A percentile compares a stretch with the other conserved stretches of the same genome.
Conservation (phyloP, 2,888 invertebrate genomes). For the Nyleta sp. region DNA sequence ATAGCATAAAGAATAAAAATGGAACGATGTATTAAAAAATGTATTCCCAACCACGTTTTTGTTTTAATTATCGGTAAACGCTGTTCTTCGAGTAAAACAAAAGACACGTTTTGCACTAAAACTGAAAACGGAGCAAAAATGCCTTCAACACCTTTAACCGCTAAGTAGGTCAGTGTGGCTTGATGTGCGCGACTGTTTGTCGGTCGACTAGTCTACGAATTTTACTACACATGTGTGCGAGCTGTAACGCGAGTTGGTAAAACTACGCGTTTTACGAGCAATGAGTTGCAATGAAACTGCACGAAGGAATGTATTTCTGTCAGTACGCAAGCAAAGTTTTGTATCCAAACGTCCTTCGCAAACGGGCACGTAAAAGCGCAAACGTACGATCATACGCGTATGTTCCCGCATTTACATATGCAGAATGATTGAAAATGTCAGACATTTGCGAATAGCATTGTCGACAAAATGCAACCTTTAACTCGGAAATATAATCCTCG, state of each 20-base stretch:
- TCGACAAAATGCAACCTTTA: conserved; percentile 28
- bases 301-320: conserved; percentile 32
- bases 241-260: conserved; percentile 29
- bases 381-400: conserved; percentile 32
- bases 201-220: no score
- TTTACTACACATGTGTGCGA: conserved; percentile 26
- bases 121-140: no score
- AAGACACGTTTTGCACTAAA: no score
- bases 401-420: conserved; percentile 24
- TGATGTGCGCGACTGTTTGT: conserved; percentile 25
- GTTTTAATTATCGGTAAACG: no score
- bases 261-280: conserved; percentile 35
- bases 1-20: no score
- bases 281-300: conserved; percentile 39
- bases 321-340: conserved; percentile 33
- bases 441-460: conserved; percentile 37
- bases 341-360: conserved; percentile 34
- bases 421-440: conserved; percentile 39
- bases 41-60: no score
- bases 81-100: no score
- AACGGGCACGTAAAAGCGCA: conserved; percentile 43
- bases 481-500: conserved; percentile 17
- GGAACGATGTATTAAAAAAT: no score
- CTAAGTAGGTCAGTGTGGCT: conserved; percentile 27
- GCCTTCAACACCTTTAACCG: no score